Conservation (phyloP, 2,888 invertebrate species). For the Leptopilina myrica region DNA sequence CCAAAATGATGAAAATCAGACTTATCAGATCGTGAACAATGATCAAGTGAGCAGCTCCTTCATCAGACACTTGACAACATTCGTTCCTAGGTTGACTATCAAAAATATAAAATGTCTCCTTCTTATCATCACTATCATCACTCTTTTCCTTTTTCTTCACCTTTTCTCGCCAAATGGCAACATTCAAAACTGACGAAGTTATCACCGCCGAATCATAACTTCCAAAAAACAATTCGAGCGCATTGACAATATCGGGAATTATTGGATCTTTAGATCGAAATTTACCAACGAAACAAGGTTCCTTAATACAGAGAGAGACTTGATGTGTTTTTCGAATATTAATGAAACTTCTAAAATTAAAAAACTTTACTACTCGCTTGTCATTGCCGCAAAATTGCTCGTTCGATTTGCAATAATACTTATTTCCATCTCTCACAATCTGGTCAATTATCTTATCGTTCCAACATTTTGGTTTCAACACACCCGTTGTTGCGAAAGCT, state of each 20-base stretch:
- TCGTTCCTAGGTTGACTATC: constrained; percentile 68
- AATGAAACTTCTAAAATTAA: constrained; percentile 63
- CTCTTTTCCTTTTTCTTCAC: not conserved
- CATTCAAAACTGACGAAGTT: constrained; percentile 65
- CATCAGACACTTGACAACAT: constrained; percentile 57
- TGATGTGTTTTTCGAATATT: constrained; percentile 63
- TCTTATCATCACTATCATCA: constrained; percentile 1
- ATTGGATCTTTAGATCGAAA: constrained; percentile 69
- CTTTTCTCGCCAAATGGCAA: constrained; percentile 69
- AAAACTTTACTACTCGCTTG: constrained; percentile 62
- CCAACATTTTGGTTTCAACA: constrained; percentile 69
- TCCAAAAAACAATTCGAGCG: constrained; percentile 68
- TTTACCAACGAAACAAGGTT: constrained; percentile 67
- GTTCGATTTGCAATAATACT: constrained; percentile 69
- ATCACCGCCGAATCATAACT: constrained; percentile 65
- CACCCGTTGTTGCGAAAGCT: constrained; percentile 68
- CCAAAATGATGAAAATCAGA: constrained; percentile 68
- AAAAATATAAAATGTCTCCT: constrained; percentile 65
- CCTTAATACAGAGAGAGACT: constrained; percentile 65
- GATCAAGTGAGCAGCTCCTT: constrained; percentile 68
- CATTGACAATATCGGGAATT: constrained; percentile 68
- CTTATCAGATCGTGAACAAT: constrained; percentile 63
- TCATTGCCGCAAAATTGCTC: constrained; percentile 61
- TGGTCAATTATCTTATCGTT: constrained; percentile 70
- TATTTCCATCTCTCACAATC: constrained; percentile 72